Percentiles rank a stretch among this genome's conserved stretches.
These are phyloP conservation scores for Teleopsis dalmanni DNA, from an alignment of 1,140 invertebrate genomes.

Conservation along the genomic window DNA sequence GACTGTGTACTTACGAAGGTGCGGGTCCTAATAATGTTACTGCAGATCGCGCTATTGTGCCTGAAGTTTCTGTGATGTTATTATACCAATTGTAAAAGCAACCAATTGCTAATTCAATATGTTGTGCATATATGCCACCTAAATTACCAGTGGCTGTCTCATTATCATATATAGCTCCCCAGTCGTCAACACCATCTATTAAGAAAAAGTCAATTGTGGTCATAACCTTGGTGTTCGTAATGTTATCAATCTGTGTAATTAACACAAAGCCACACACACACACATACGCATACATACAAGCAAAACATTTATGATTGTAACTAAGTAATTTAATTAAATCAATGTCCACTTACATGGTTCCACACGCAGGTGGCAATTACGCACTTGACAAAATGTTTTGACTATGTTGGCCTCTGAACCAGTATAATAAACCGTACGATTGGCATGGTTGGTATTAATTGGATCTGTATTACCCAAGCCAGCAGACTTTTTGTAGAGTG, in stretches of 20 bases:
- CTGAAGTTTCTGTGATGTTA: slow-evolving; percentile 32
- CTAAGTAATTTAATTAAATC: too few species aligned
- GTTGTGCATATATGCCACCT: slow-evolving; percentile 32
- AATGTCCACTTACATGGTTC: slow-evolving; percentile 29
- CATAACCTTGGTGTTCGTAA: too few species aligned
- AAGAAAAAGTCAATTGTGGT: too few species aligned
- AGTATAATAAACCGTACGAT: slow-evolving; percentile 23
- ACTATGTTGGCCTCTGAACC: slow-evolving; percentile 36
- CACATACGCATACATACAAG: too few species aligned
- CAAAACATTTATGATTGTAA: too few species aligned
- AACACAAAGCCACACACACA: too few species aligned
- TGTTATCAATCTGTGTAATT: too few species aligned
- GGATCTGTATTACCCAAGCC: slow-evolving; percentile 32
- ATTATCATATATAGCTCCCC: slow-evolving; percentile 38
- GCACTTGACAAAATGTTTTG: slow-evolving; percentile 31
- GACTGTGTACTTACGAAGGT: slow-evolving; percentile 19
- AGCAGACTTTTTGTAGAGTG: too few species aligned
- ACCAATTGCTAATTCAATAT: slow-evolving; percentile 35
- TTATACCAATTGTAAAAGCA: slow-evolving; percentile 42
- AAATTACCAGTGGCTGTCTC: slow-evolving; percentile 28
- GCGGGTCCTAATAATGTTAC: slow-evolving; percentile 36
- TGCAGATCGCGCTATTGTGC: slow-evolving; percentile 31
- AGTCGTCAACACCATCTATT: slow-evolving; percentile 37
- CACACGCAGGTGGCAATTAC: slow-evolving; percentile 33
- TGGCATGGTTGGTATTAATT: slow-evolving; percentile 20